Evolutionary conservation across 2,113 vertebrate genomes (phyloP).

Genomic region (Cephalopterus ornatus): DNA sequence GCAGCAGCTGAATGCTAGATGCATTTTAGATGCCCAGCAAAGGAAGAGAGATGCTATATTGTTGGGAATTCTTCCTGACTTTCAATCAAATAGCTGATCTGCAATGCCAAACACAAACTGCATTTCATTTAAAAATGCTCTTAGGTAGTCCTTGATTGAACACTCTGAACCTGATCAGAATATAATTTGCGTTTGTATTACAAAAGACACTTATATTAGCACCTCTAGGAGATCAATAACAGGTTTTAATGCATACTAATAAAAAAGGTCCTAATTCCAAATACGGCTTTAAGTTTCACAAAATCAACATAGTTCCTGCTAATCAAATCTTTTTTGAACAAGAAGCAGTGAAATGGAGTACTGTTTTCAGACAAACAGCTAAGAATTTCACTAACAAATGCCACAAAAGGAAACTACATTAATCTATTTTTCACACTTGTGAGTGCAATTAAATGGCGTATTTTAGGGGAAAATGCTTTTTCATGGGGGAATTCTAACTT

Average conservation of each 20-base stretch:
- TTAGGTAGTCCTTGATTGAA: constrained; percentile 58
- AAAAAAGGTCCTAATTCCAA: constrained; percentile 45
- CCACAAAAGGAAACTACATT: constrained; percentile 10
- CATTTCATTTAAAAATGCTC: constrained; percentile 65
- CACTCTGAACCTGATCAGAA: constrained; percentile 63
- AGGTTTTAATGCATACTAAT: constrained; percentile 66
- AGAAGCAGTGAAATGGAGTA: constrained; percentile 5
- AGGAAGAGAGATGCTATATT: constrained; percentile 22
- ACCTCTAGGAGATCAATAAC: constrained; percentile 43
- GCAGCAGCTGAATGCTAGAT: constrained; percentile 20
- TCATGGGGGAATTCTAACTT: background rate
- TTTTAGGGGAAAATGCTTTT: constrained; percentile 13
- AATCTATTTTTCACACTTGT: constrained; percentile 35
- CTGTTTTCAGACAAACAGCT: constrained; percentile 40
- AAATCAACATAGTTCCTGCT: constrained; percentile 30
- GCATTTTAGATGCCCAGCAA: constrained; percentile 24
- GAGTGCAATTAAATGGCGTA: background rate
- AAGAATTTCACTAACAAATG: constrained; percentile 11
- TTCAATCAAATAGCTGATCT: constrained; percentile 63
- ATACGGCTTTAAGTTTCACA: constrained; percentile 21
- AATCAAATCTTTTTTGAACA: constrained; percentile 45
- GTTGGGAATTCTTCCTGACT: constrained; percentile 56
- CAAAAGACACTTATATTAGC: constrained; percentile 39
- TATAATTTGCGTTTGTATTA: constrained; percentile 52
- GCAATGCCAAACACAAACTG: constrained; percentile 60